These are phyloP conservation scores for Anisognathus igniventris DNA, from an alignment of 2,797 vertebrate genomes.

Conservation along the genomic window DNA sequence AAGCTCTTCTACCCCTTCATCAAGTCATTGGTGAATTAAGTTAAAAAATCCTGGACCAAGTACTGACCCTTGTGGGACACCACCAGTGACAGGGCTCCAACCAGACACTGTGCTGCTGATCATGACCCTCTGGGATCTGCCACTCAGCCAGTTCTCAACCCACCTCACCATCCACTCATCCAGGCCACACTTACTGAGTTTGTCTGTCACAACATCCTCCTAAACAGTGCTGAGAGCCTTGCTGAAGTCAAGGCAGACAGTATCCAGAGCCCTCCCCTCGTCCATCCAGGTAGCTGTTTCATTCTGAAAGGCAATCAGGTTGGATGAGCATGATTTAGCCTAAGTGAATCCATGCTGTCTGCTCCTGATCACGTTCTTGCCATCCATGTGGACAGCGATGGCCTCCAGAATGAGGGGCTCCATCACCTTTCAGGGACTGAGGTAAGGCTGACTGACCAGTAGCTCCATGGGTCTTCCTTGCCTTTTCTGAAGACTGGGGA, in stretches of 20 bases:
- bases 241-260: background rate
- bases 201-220: background rate
- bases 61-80: background rate
- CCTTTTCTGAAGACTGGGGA: background rate
- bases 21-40: background rate
- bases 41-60: background rate
- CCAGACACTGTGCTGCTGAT: background rate
- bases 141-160: background rate
- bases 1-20: background rate
- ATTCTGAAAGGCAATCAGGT: background rate
- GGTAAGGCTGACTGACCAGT: background rate
- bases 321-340: background rate
- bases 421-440: background rate
- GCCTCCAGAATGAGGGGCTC: background rate
- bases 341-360: background rate
- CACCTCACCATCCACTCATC: background rate
- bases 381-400: background rate
- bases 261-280: background rate
- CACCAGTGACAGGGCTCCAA: background rate
- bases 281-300: background rate
- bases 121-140: background rate
- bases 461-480: background rate
- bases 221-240: background rate
- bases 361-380: background rate
- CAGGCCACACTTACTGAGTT: background rate